phyloP scores from a whole-genome alignment of 2,113 vertebrate genomes.

The Piaya cayana region DNA sequence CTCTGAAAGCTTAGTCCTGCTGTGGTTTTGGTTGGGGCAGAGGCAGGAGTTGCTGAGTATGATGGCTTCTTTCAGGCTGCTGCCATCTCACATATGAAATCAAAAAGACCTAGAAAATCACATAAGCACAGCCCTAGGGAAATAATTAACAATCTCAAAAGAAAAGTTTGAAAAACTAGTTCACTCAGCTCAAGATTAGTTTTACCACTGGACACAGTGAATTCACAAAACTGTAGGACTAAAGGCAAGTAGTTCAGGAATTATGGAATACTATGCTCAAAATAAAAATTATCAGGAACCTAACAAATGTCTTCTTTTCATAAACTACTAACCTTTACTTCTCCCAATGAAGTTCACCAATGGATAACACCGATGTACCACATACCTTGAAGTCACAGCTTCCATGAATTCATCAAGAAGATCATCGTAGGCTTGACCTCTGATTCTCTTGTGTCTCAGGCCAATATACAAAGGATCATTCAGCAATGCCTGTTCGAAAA shows the following conservation, averaged over 20 bases:
- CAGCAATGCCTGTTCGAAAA: slow-evolving; percentile 82
- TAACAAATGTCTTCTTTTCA: background rate
- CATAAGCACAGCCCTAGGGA: fast-evolving
- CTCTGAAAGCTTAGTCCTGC: background rate
- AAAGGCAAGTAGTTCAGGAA: background rate
- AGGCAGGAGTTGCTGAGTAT: background rate
- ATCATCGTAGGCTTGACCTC: slow-evolving; percentile 89
- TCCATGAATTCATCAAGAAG: slow-evolving; percentile 98
- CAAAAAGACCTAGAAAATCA: background rate
- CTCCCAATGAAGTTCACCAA: background rate
- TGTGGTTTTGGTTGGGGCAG: background rate
- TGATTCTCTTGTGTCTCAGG: slow-evolving; percentile 88
- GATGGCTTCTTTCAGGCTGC: background rate
- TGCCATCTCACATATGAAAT: background rate
- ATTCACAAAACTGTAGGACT: background rate
- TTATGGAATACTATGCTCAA: background rate
- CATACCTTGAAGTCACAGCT: slow-evolving; percentile 91
- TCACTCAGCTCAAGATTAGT: background rate
- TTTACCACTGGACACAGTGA: background rate
- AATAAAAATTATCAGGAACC: background rate
- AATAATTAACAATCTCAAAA: background rate
- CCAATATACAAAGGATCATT: slow-evolving; percentile 96
- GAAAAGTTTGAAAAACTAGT: background rate
- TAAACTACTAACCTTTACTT: background rate
- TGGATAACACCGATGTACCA: background rate